phyloP scores from a whole-genome alignment of 37 sponge, comb jelly and placozoan genomes.

The Oopsacas minuta region DNA sequence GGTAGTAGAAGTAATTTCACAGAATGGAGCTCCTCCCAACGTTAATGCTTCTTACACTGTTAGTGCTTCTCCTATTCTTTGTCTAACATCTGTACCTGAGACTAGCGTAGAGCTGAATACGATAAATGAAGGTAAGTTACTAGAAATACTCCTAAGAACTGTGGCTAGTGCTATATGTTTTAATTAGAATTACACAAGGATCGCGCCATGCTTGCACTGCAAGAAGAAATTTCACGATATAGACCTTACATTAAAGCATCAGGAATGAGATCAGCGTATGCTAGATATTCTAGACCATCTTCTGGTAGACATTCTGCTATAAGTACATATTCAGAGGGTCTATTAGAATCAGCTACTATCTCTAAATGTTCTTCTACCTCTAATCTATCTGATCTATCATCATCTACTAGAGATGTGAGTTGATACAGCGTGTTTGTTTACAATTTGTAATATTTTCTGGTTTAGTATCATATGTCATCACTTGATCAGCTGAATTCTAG shows the following conservation, averaged over 20 bases:
- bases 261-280: neutral
- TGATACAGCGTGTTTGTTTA: too few species aligned
- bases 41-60: neutral
- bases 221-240: too few species aligned
- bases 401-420: neutral
- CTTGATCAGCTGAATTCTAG: neutral
- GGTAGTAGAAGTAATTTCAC: constrained; percentile 21
- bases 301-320: neutral
- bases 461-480: neutral
- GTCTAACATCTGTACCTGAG: neutral
- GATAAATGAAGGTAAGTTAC: neutral
- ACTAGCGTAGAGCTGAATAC: neutral
- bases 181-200: too few species aligned
- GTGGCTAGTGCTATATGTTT: too few species aligned
- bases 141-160: too few species aligned
- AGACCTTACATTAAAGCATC: neutral
- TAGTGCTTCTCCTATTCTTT: neutral
- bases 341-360: neutral
- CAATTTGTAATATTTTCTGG: too few species aligned
- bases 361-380: constrained; percentile 3
- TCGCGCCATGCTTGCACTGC: too few species aligned
- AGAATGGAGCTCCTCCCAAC: neutral
- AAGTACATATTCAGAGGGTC: neutral
- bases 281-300: neutral
- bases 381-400: neutral